Evolutionary conservation across 2,113 vertebrate species (phyloP).

Genomic region (Plotosus lineatus): DNA sequence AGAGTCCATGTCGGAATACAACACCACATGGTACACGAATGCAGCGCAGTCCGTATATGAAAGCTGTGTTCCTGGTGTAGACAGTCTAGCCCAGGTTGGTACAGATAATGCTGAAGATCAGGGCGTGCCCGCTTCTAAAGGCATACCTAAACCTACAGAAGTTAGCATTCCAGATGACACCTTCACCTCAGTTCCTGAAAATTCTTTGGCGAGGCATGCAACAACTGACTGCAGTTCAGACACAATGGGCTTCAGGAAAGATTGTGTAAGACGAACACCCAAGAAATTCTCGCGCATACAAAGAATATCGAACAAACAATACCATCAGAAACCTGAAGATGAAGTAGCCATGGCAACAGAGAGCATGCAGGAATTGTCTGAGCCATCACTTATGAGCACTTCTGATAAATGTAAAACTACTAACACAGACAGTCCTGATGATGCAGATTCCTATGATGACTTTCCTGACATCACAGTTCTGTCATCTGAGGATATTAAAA

Average conservation of each 20-base stretch:
- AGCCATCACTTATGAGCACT: neutral
- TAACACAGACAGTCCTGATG: neutral
- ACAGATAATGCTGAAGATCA: neutral
- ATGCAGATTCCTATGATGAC: neutral
- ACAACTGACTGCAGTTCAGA: neutral
- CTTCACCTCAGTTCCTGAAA: neutral
- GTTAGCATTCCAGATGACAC: neutral
- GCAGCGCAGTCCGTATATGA: neutral
- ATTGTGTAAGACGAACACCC: neutral
- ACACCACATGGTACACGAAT: slow-evolving; percentile 15
- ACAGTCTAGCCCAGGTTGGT: neutral
- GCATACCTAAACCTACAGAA: neutral
- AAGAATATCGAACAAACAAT: neutral
- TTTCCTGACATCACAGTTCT: slow-evolving; percentile 27
- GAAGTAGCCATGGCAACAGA: neutral
- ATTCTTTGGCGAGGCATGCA: neutral
- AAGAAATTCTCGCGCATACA: neutral
- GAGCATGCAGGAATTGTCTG: neutral
- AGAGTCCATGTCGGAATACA: slow-evolving; percentile 23
- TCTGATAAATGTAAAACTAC: neutral
- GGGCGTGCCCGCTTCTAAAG: neutral
- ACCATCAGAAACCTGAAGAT: neutral
- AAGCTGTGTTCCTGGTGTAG: neutral
- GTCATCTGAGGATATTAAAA: slow-evolving; percentile 26
- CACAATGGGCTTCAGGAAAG: neutral